These are phyloP conservation scores for Nasonia longicornis DNA, from an alignment of 1,140 invertebrate species.

Conservation along the genomic window DNA sequence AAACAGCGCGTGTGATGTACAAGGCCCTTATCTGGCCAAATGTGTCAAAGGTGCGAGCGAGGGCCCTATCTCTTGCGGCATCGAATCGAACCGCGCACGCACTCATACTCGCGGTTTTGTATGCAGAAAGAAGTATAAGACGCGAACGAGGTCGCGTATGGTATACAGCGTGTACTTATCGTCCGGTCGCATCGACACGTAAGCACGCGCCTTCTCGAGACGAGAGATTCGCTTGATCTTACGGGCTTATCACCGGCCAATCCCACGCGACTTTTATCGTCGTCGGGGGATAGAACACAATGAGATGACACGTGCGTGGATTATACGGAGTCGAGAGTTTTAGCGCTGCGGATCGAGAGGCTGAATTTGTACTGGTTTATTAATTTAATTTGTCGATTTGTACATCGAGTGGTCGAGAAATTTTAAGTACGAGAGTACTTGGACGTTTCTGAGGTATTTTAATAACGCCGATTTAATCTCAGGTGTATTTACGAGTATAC, in stretches of 20 bases:
- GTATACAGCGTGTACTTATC: conserved; percentile 2
- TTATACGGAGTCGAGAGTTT: background rate
- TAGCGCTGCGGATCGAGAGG: background rate
- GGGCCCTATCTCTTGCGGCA: conserved; percentile 14
- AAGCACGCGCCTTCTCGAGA: conserved; percentile 7
- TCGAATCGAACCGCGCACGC: background rate
- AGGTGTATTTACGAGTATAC: background rate
- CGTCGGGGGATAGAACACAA: background rate
- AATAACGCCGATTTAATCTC: background rate
- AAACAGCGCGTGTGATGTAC: conserved; percentile 32
- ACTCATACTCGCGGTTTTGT: background rate
- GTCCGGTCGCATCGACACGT: conserved; percentile 1
- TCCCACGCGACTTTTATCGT: background rate
- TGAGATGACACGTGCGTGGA: background rate
- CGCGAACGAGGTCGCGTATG: background rate
- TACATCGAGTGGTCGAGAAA: background rate
- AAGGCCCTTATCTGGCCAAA: conserved; percentile 10
- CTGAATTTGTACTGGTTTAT: background rate
- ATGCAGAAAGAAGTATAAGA: background rate
- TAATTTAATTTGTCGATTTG: background rate
- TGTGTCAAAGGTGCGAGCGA: conserved; percentile 37
- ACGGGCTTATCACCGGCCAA: background rate
- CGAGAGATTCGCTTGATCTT: conserved; percentile 4
- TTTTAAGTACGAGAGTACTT: background rate
- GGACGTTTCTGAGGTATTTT: background rate